Evolutionary conservation across 2,113 vertebrate genomes (phyloP).

Genomic region (Elanus axillaris): DNA sequence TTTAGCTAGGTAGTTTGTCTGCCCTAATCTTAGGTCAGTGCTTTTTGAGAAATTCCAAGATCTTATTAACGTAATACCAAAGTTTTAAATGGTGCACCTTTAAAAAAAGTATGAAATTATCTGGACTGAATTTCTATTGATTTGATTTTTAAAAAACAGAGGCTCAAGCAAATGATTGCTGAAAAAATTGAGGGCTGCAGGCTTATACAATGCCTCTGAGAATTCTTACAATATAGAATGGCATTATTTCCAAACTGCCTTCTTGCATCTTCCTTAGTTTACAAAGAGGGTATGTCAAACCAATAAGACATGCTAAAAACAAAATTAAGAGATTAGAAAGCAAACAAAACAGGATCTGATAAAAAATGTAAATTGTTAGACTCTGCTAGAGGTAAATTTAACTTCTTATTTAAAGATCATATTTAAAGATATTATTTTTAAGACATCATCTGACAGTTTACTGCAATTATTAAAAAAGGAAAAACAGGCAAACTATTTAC

Average conservation of each 20-base stretch:
- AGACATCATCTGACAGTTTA: neutral
- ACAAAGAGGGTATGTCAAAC: neutral
- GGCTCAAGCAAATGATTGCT: neutral
- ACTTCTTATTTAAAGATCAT: neutral
- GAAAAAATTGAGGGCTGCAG: neutral
- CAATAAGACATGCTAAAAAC: neutral
- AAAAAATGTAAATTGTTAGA: neutral
- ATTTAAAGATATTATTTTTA: neutral
- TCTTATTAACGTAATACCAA: neutral
- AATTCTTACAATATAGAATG: neutral
- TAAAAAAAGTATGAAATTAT: neutral
- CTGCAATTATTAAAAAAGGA: neutral
- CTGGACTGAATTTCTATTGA: neutral
- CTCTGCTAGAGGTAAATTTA: neutral
- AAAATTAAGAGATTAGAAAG: neutral
- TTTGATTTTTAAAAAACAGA: neutral
- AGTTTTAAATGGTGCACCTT: neutral
- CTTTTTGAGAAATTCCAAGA: neutral
- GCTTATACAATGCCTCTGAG: neutral
- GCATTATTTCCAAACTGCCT: neutral
- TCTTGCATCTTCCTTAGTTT: neutral
- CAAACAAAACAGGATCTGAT: neutral
- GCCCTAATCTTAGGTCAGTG: neutral
- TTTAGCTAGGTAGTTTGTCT: neutral
- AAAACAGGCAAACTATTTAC: neutral